A percentile compares a stretch with the other conserved stretches of the same genome.
Evolutionary conservation across 2,888 invertebrate genomes (phyloP).

Genomic region (Catocala fraxini): DNA sequence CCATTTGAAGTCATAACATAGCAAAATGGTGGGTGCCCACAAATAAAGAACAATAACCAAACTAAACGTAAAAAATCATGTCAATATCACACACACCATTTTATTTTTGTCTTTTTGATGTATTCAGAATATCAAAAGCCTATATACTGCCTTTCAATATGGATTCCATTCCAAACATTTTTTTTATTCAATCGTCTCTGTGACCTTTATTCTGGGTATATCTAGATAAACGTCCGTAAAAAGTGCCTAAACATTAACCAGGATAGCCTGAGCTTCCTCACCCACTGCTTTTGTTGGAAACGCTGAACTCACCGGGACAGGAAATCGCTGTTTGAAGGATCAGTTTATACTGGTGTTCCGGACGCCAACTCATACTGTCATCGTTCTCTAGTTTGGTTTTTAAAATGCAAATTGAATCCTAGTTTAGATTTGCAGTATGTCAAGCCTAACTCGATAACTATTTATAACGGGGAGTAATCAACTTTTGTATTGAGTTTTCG

Average conservation of each 20-base stretch:
- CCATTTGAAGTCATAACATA: no score
- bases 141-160: slow-evolving; percentile 26
- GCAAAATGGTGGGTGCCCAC: no score
- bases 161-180: slow-evolving; percentile 32
- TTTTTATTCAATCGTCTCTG: slow-evolving; percentile 23
- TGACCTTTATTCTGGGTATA: slow-evolving; percentile 43
- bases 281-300: not conserved
- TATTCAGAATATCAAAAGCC: slow-evolving; percentile 38
- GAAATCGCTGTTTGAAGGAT: slow-evolving; percentile 20
- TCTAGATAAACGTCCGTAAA: slow-evolving; percentile 55
- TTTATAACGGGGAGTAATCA: slow-evolving; percentile 14
- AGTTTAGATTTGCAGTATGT: slow-evolving; percentile 42
- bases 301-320: slow-evolving; percentile 11
- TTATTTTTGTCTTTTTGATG: slow-evolving; percentile 29
- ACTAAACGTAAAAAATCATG: slow-evolving; percentile 15
- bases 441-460: slow-evolving; percentile 25
- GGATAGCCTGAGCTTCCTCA: slow-evolving; percentile 25
- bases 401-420: slow-evolving; percentile 64
- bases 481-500: no score
- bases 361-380: slow-evolving; percentile 37
- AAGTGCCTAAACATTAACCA: slow-evolving; percentile 44
- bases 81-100: slow-evolving; percentile 23
- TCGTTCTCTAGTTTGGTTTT: slow-evolving; percentile 49
- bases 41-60: slow-evolving; percentile 3
- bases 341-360: slow-evolving; percentile 29